Conservation (phyloP, 1,140 invertebrate genomes). For the Nylanderia fulva region DNA sequence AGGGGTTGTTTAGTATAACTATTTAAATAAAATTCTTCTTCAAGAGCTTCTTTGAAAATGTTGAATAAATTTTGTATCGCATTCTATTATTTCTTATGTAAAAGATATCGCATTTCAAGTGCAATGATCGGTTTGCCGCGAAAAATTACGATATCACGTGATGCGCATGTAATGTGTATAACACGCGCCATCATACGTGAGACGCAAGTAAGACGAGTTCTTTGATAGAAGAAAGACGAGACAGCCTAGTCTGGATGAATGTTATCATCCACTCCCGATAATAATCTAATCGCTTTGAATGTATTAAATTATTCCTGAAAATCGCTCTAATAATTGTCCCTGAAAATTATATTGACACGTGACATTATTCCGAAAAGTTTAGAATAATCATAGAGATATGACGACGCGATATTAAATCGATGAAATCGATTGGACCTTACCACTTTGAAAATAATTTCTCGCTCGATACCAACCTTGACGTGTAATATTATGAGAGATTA, state of each 20-base stretch:
- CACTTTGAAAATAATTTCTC: not conserved
- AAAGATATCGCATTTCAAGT: constrained; percentile 13
- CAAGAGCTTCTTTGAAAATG: not conserved
- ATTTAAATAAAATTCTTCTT: not conserved
- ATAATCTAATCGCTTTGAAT: not conserved
- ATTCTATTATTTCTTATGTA: constrained; percentile 8
- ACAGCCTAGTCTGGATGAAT: not conserved
- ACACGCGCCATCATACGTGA: not conserved
- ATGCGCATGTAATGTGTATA: constrained; percentile 1
- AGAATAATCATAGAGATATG: not conserved
- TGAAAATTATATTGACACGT: not conserved
- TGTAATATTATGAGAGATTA: not conserved
- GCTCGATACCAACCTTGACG: not conserved
- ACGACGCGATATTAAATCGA: not conserved
- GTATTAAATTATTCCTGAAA: not conserved
- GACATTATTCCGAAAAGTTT: not conserved
- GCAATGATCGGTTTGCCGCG: not conserved
- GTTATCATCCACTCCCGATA: not conserved
- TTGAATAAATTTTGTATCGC: not conserved
- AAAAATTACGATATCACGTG: constrained; percentile 34
- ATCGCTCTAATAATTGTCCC: not conserved
- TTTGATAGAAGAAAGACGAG: not conserved
- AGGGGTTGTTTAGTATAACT: not conserved
- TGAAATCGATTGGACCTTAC: not conserved
- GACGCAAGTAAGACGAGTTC: constrained; percentile 1